Percentiles rank a stretch among this genome's conserved stretches.
These are phyloP conservation scores for Lasaia peninsularis DNA, from an alignment of 1,140 invertebrate species.

Conservation along the genomic window DNA sequence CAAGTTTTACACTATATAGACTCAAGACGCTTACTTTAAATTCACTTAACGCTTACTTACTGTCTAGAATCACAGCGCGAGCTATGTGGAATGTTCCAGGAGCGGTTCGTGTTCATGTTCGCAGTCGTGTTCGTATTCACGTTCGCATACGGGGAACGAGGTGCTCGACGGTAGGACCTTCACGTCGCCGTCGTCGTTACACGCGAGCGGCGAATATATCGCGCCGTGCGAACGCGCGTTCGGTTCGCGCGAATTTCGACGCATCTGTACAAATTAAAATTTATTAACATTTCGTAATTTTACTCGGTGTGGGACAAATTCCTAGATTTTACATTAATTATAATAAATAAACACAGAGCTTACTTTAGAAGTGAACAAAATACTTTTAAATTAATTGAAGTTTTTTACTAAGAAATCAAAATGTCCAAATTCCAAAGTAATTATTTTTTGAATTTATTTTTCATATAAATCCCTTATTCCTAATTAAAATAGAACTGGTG, in stretches of 20 bases:
- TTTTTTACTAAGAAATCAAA: too few relatives aligned
- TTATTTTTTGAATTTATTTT: too few relatives aligned
- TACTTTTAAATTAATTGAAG: too few relatives aligned
- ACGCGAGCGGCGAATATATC: conserved; percentile 53
- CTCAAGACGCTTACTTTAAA: conserved; percentile 12
- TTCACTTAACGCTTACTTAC: conserved; percentile 39
- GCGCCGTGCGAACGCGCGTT: conserved; percentile 39
- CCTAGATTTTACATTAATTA: too few relatives aligned
- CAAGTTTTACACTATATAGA: conserved; percentile 1
- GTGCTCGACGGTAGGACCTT: conserved; percentile 41
- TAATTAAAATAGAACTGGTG: too few relatives aligned
- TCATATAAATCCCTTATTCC: too few relatives aligned
- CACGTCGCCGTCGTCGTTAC: conserved; percentile 55
- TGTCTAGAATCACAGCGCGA: conserved; percentile 53
- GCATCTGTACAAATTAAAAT: conserved; percentile 32
- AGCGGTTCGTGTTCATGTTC: conserved; percentile 48
- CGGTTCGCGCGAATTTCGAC: conserved; percentile 30
- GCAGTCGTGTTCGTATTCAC: conserved; percentile 13
- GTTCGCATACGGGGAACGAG: conserved; percentile 32
- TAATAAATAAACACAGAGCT: too few relatives aligned
- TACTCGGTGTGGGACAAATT: too few relatives aligned
- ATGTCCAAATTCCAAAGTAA: too few relatives aligned
- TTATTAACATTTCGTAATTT: too few relatives aligned
- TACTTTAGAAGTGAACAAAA: too few relatives aligned
- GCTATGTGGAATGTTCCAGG: conserved; percentile 65